A percentile compares a stretch with the other conserved stretches of the same genome.
Conservation (phyloP, 2,888 invertebrate genomes). For the Metalampra italica region DNA sequence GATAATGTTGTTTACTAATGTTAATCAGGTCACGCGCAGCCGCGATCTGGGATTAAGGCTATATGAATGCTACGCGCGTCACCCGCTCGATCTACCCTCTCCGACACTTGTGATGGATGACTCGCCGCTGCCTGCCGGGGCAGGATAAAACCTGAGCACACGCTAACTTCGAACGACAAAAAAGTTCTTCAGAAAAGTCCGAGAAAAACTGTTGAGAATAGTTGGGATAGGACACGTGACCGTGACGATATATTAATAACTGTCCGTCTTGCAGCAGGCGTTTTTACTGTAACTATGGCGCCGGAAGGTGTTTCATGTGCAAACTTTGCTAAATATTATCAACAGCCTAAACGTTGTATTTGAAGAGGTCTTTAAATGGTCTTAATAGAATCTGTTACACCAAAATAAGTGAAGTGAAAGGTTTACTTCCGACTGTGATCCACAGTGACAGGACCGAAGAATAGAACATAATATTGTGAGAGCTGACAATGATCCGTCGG, state of each 20-base stretch:
- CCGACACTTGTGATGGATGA: conserved; percentile 9
- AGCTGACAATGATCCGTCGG: no score
- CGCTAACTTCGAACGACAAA: conserved; percentile 3
- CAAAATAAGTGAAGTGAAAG: no score
- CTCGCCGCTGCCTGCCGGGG: not conserved
- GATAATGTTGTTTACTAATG: not conserved
- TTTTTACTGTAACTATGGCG: no score
- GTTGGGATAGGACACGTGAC: not conserved
- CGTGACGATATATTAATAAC: conserved; percentile 4
- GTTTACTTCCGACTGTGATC: no score
- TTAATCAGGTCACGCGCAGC: conserved; percentile 2
- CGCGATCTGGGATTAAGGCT: conserved; percentile 1
- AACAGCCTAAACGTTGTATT: no score
- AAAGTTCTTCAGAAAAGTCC: conserved; percentile 3
- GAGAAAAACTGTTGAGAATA: conserved; percentile 6
- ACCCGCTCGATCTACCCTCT: conserved; percentile 1
- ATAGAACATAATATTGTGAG: no score
- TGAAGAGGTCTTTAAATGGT: no score
- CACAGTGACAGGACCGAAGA: no score
- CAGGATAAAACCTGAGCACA: conserved; percentile 2
- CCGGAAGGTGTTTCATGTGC: no score
- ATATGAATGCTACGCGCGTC: not conserved
- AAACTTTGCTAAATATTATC: no score
- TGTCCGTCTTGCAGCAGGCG: not conserved
- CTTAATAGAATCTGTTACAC: no score